Evolutionary conservation across 2,797 vertebrate species (phyloP), one percentile per base, ranked within the genome.

Genomic region (Argentina silus): DNA sequence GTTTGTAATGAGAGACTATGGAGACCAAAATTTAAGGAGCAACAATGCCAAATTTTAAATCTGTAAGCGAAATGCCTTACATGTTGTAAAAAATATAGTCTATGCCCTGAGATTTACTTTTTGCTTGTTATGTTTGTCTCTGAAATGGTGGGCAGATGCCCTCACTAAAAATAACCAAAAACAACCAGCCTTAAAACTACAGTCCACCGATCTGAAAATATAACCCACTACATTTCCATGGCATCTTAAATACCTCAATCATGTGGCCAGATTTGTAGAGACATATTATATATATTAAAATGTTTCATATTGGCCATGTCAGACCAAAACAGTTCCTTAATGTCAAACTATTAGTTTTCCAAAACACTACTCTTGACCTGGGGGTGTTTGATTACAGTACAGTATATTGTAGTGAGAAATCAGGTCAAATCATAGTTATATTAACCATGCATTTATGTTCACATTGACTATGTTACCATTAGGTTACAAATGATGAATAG

Each of bases 11-110:
- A 86, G 80, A 84, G 77, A 84, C 87, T 79, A 76, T 65, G 67
- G 71, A n/a, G 60, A 89, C 82, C 85, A 84, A 88, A 91, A 88
- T 88, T 70, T 78, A 70, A 74, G 81, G 67, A 50, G 69, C 65
- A 10, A 56, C 75, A 47, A 42, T 57, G 60, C 80, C 81, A 42
- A 61, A 45, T 75, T 77, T 81, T 27, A 86, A 82, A 86, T 72
- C 67, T 69, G 73, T 74, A 48, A n/a, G 53, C 42, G 69, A 74
- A 80, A 81, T 70, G 74, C 36, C 69, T 67, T 55, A 53, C 0
- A 70, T 66, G 23, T 51, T 27, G 12, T 83, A 60, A 68, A 68
- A 79, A 83, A 77, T 45, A 69, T 44, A 78, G 36, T 50, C 45
- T 78, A 27, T 78, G 72, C 56, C 75, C 79, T 64, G 69, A 85